Conservation (phyloP, 2,888 invertebrate genomes). For the Elmis aenea region DNA sequence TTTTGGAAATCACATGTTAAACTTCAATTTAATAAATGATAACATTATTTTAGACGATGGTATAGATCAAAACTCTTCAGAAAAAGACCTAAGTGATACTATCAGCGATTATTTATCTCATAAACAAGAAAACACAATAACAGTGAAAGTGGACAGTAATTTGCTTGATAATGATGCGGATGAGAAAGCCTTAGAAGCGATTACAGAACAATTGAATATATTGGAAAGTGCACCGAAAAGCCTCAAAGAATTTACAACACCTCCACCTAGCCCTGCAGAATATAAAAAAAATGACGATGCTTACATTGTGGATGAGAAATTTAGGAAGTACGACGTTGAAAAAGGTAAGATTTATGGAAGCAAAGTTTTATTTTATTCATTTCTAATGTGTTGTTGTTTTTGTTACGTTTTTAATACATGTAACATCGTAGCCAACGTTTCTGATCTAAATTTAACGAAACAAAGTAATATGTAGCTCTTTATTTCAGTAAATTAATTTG, state of each 20-base stretch:
- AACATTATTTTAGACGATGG: conserved; percentile 7
- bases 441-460: no score
- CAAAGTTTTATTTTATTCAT: no score
- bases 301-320: conserved; percentile 21
- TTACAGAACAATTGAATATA: conserved; percentile 39
- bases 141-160: conserved; percentile 5
- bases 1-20: neutral
- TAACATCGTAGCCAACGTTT: no score
- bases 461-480: no score
- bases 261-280: conserved; percentile 45
- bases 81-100: conserved; percentile 37
- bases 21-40: conserved; percentile 5
- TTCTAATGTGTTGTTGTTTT: no score
- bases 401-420: no score
- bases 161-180: conserved; percentile 8
- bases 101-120: conserved; percentile 32
- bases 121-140: conserved; percentile 23
- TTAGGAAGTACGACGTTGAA: conserved; percentile 20
- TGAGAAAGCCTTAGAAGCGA: conserved; percentile 33
- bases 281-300: conserved; percentile 28
- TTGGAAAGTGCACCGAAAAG: conserved; percentile 30
- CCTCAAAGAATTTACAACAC: conserved; percentile 34
- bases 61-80: conserved; percentile 22
- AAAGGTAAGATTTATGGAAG: no score
- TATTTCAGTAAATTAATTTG: no score